Evolutionary conservation across 1,140 invertebrate genomes (phyloP), one percentile per base, ranked within the genome.

Genomic region (Geopemphigus sp.): DNA sequence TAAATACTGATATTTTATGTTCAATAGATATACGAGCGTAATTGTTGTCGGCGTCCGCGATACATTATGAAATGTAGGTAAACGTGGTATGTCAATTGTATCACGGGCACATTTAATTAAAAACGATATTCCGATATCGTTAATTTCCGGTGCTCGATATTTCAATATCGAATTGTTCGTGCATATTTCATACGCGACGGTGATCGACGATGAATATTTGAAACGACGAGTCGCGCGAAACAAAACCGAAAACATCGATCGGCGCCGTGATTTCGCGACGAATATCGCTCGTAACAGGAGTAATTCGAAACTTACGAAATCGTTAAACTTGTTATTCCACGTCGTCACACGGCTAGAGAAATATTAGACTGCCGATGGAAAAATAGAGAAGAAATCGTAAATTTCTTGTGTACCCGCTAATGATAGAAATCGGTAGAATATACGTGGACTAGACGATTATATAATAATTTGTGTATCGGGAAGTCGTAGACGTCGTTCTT

Each of bases 241-340:
- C 5, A 22, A 17, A 24, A 68, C n/a, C 24, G 5, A 17, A 22
- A 1, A 10, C 39, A 68, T 68, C 47, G 39, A 47, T 68, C 11
- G 12, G 14, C 39, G 14, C 15, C 5, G n/a, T 14, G 15, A 63
- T 17, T 19, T n/a, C 10, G 47, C 6, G 22, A 64, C 61, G 11
- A 66, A 66, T 45, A 39, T 66, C n/a, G n/a, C n/a, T n/a, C 14
- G 14, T 14, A 22, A 63, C 17, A 32, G 5, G 39, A 39, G 32
- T 68, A 47, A 68, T 68, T 68, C 22, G 64, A 68, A 14, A 68
- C 29, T 12, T 45, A 11, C 26, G 8, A 63, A 63, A 63, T 19
- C 5, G 1, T 66, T 45, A n/a, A n/a, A n/a, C n/a, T n/a, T n/a
- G 19, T 32, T 63, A 32, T 64, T 39, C 19, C 3, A 64, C 61